A percentile compares a stretch with the other conserved stretches of the same genome.
phyloP scores from a whole-genome alignment of 2,113 vertebrate species.

The Calidris pygmaea region DNA sequence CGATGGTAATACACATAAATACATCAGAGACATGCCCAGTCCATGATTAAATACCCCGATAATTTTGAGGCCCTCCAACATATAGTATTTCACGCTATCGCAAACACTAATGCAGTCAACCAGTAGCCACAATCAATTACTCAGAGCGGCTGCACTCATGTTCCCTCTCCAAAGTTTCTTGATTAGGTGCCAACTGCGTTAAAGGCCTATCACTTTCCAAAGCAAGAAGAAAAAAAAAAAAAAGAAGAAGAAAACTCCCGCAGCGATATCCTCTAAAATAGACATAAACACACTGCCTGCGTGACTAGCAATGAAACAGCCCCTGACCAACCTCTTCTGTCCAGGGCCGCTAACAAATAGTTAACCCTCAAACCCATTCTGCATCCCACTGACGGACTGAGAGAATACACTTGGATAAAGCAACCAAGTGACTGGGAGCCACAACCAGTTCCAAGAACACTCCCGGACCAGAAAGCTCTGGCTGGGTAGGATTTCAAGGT shows the following conservation, averaged over 20 bases:
- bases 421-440: conserved; percentile 45
- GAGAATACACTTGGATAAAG: neutral
- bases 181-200: neutral
- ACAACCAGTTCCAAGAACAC: conserved; percentile 56
- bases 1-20: conserved; percentile 43
- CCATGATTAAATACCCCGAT: conserved; percentile 64
- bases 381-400: neutral
- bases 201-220: conserved; percentile 34
- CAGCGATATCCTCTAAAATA: neutral
- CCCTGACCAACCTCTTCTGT: neutral
- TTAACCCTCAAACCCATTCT: neutral
- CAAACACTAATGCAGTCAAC: conserved; percentile 40
- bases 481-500: conserved; percentile 67
- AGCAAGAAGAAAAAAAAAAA: neutral
- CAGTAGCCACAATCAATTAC: conserved; percentile 61
- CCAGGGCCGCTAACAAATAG: neutral
- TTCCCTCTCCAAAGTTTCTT: conserved; percentile 45
- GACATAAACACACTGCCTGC: neutral
- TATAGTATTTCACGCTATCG: conserved; percentile 37
- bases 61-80: conserved; percentile 22
- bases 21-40: conserved; percentile 51
- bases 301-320: neutral
- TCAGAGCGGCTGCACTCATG: neutral
- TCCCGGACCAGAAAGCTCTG: conserved; percentile 27
- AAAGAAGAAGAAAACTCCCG: neutral